A percentile compares a stretch with the other conserved stretches of the same genome.
phyloP scores from a whole-genome alignment of 2,113 vertebrate species.

The Jacana jacana region DNA sequence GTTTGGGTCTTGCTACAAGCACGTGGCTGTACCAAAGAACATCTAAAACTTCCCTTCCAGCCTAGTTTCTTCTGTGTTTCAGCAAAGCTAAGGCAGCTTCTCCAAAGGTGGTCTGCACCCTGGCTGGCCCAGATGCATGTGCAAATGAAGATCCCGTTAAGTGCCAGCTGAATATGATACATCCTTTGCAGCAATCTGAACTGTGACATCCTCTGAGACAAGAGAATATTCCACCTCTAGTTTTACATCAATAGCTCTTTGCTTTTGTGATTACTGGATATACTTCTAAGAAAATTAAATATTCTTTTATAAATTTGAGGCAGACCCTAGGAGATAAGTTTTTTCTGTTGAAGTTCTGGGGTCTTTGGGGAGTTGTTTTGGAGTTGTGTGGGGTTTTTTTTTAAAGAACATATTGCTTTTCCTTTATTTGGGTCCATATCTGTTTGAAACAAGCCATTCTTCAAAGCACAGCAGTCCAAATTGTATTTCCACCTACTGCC shows the following conservation, averaged over 20 bases:
- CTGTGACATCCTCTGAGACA: background rate
- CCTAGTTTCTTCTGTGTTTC: background rate
- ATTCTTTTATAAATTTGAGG: background rate
- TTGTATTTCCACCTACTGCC: background rate
- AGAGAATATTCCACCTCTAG: background rate
- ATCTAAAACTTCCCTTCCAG: background rate
- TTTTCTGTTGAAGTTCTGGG: too few relatives aligned
- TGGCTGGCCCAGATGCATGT: background rate
- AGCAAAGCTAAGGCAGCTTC: background rate
- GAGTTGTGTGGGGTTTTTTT: background rate
- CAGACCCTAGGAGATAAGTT: background rate
- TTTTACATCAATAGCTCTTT: background rate
- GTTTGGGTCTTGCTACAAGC: background rate
- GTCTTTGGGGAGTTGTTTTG: accelerated
- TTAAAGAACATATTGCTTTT: background rate
- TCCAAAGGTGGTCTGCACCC: background rate
- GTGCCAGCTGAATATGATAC: background rate
- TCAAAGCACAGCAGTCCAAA: background rate
- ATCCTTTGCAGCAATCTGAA: background rate
- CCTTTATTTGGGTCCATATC: background rate
- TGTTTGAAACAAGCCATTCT: background rate
- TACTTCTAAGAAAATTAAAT: background rate
- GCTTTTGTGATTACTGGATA: background rate
- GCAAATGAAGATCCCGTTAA: background rate
- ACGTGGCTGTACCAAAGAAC: background rate